Base-by-base conservation (phyloP, 2,113 vertebrate species). In the Numida meleagris region DNA sequence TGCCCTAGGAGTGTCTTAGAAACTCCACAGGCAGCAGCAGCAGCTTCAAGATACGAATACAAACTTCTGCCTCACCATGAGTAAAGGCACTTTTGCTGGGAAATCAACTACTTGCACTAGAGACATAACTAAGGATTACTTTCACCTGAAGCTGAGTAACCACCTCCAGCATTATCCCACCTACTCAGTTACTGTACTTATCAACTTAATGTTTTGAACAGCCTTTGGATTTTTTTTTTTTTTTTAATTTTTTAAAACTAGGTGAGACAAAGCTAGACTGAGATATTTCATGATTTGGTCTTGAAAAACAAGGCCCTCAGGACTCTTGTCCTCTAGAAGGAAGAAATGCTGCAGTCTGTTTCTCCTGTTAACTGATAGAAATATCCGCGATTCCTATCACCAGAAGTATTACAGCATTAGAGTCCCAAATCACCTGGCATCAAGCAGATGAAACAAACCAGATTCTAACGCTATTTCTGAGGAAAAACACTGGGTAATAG, bases 1-100 rank as follows among this genome's bases (percentile, higher is more conserved):
- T 55, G 89, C 88, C 80, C 82, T 89, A 80, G 79, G 58, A 93
- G 82, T 87, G 58, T 77, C 53, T n/a, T 51, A 3, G 70, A 42
- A 85, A 78, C 91, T 87, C 93, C 91, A 89, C 45, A 90, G 91
- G 93, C 95, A 90, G 70, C 63, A 96, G 70, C 63, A 96, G 93
- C 95, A 96, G 89, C 92, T 78, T 90, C 82, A 82, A 73, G 65
- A 87, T 86, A 85, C 10, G 18, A 86, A 92, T 65, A 91, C 59
- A 81, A 94, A 94, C 70, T 93, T 92, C 89, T 88, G 95, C 96
- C 94, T 94, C 95, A 91, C 94, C 83, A 57, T 59, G 70, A 95
- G 95, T 86, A 95, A 96, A 87, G 96, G 95, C 94, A 95, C 95
- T 94, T 95, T 42, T 86, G 46, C 88, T 96, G 93, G 87, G 94